phyloP scores from a whole-genome alignment of 1,140 invertebrate species.

The Aphaenogaster floridana region DNA sequence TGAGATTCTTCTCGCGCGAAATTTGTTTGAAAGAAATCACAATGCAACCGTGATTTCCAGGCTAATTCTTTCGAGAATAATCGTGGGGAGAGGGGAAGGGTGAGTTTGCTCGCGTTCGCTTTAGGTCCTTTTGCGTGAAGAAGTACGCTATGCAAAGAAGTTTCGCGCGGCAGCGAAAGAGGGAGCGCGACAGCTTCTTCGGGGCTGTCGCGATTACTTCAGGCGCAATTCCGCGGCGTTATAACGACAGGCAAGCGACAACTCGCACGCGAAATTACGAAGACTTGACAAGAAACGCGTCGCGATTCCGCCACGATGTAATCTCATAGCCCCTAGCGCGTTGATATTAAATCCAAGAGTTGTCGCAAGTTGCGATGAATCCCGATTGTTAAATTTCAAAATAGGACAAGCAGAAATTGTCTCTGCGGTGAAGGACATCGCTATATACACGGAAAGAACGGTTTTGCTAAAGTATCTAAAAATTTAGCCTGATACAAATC shows the following conservation, averaged over 20 bases:
- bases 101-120: not conserved
- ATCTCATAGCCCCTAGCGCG: not conserved
- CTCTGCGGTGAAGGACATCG: not conserved
- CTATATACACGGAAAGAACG: too few species aligned
- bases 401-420: not conserved
- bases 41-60: not conserved
- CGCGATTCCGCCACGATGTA: conserved; percentile 3
- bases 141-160: not conserved
- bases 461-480: too few species aligned
- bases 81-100: too few species aligned
- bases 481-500: too few species aligned
- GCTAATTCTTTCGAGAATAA: conserved; percentile 24
- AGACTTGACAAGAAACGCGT: conserved; percentile 10
- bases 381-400: conserved; percentile 23
- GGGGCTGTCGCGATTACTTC: conserved; percentile 2
- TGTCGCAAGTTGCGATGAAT: conserved; percentile 15
- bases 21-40: conserved; percentile 13
- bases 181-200: conserved; percentile 4
- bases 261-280: conserved; percentile 39
- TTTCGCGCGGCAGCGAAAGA: not conserved
- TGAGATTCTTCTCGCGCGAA: not conserved
- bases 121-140: not conserved
- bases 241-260: conserved; percentile 15
- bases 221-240: not conserved
- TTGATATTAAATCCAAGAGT: conserved; percentile 33